phyloP scores from a whole-genome alignment of 2,888 invertebrate species.

The Ferrisia virgata region DNA sequence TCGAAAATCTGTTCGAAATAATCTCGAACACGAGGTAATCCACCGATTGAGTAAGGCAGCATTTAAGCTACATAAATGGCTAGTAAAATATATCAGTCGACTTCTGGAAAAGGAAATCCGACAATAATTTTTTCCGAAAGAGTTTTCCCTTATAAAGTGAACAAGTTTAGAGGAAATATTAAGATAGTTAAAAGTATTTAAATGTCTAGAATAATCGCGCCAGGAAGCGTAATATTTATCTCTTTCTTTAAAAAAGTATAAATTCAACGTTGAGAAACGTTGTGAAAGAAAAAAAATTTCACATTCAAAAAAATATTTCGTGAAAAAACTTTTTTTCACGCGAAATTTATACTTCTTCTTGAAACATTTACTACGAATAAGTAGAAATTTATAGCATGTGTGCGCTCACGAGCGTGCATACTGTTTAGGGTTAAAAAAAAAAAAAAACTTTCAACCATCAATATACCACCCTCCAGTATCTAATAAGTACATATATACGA shows the following conservation, averaged over 20 bases:
- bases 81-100: neutral
- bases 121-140: constrained; percentile 32
- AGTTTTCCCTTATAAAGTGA: neutral
- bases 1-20: neutral
- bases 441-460: neutral
- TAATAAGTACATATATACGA: neutral
- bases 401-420: too few relatives aligned
- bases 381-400: neutral
- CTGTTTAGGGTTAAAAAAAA: neutral
- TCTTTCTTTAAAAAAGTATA: constrained; percentile 21
- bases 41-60: constrained; percentile 1
- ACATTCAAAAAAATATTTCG: neutral
- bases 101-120: neutral
- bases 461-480: neutral
- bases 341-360: neutral
- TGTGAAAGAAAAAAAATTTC: neutral
- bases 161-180: constrained; percentile 36
- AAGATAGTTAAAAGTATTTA: constrained; percentile 40
- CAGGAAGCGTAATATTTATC: constrained; percentile 37
- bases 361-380: neutral
- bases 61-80: neutral
- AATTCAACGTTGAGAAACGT: neutral
- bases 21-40: neutral
- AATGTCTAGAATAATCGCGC: constrained; percentile 37
- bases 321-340: constrained; percentile 13